phyloP scores from a whole-genome alignment of 2,888 invertebrate genomes.

The Machimus atricapillus region DNA sequence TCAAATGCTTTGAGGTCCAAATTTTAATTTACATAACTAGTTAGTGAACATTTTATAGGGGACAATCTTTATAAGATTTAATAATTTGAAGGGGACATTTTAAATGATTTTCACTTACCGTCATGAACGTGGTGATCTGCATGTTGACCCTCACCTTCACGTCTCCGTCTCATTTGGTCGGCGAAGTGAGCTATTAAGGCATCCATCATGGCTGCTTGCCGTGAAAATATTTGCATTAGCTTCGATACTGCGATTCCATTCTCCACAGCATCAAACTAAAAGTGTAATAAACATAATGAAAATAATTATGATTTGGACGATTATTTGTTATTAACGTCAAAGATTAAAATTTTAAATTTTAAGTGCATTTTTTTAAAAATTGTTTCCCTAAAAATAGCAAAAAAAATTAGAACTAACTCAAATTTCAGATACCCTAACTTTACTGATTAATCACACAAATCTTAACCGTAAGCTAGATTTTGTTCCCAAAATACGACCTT shows the following conservation, averaged over 20 bases:
- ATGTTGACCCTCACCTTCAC: constrained; percentile 62
- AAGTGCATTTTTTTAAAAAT: no score
- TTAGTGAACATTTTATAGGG: not conserved
- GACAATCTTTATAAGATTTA: not conserved
- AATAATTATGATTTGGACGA: not conserved
- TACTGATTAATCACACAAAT: no score
- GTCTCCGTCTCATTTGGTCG: constrained; percentile 73
- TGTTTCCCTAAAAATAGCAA: no score
- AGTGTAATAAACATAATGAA: constrained; percentile 14
- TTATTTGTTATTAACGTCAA: no score
- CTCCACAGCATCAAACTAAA: constrained; percentile 62
- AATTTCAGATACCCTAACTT: no score
- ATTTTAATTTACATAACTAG: not conserved
- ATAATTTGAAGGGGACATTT: not conserved
- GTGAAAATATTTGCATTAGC: constrained; percentile 65
- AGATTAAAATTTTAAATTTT: no score
- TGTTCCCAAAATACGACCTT: no score
- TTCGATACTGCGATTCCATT: constrained; percentile 62
- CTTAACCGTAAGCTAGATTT: no score
- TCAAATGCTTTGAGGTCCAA: not conserved
- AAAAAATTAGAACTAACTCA: no score
- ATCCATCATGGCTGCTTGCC: constrained; percentile 86
- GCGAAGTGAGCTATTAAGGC: constrained; percentile 83
- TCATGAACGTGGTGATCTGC: constrained; percentile 61
- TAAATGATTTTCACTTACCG: constrained; percentile 53